Conservation (phyloP, 1,140 invertebrate genomes). For the Propsilocerus akamusi region DNA sequence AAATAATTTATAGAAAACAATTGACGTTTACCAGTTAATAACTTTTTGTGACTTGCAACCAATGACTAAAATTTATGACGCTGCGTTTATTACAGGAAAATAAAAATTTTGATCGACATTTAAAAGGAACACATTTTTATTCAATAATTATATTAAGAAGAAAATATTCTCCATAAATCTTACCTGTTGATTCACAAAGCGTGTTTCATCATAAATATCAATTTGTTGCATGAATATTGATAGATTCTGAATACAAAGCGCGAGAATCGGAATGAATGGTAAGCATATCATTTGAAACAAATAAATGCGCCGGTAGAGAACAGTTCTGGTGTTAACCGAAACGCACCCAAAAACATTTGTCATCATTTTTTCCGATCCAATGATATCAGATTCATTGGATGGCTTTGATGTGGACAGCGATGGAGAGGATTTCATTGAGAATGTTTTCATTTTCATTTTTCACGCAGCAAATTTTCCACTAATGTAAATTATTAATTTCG, state of each 20-base stretch:
- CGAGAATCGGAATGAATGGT: slow-evolving; percentile 59
- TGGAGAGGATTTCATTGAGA: background rate
- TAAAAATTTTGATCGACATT: too few species aligned
- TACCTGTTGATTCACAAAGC: background rate
- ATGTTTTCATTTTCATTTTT: background rate
- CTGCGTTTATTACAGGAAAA: too few species aligned
- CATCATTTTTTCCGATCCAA: background rate
- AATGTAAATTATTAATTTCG: too few species aligned
- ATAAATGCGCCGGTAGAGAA: background rate
- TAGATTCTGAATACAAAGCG: slow-evolving; percentile 45
- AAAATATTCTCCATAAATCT: background rate
- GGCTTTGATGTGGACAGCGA: background rate
- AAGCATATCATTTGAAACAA: slow-evolving; percentile 33
- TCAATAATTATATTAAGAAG: too few species aligned
- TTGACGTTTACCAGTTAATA: too few species aligned
- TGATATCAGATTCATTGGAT: background rate
- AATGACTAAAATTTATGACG: too few species aligned
- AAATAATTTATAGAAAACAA: too few species aligned
- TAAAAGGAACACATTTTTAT: too few species aligned
- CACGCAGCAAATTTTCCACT: too few species aligned
- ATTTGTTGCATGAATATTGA: background rate
- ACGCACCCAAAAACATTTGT: background rate
- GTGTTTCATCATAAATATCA: background rate
- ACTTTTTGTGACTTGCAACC: too few species aligned
- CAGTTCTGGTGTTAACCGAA: background rate